Base-by-base conservation (phyloP, 1,140 invertebrate genomes). In the Ceratina japonica region DNA sequence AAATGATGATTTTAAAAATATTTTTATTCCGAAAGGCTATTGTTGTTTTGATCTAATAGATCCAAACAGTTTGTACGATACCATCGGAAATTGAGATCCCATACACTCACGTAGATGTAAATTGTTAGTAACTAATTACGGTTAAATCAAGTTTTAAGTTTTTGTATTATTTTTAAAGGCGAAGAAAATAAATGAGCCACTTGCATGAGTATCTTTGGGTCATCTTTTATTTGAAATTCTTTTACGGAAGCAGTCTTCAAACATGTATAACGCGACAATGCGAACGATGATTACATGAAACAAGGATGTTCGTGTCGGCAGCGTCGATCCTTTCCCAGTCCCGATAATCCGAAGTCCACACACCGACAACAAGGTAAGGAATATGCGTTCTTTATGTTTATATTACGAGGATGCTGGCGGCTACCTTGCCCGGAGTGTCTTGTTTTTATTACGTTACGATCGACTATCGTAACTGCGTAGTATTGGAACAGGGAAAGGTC, bases 221-320 rank as follows among this genome's bases (percentile, higher is more conserved):
- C 68, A 87, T 87, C 84, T 87, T 91, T 90, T 87, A 91, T 91
- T 87, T 80, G 90, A 89, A 87, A 89, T 90, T 87, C 91, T 90
- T 84, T 89, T 90, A 91, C 89, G 90, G 90, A 92, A 92, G 90
- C 91, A 92, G 91, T 92, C 91, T 92, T 91, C 87, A 90, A 90
- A 91, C 89, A 89, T 91, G 86, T 90, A 87, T 89, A 89, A 90
- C 89, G 90, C 88, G 87, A 88, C 83, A 80, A 80, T 89, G 88
- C 85, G 84, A 87, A 87, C 83, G n/a, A n/a, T 31, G 83, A 85
- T 89, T 87, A 89, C 71, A 84, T 90, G 87, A 86, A 90, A 90
- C 88, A 88, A 86, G 82, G 78, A 75, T 61, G 66, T 75, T 70
- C 70, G 72, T 84, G 12, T 70, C 74, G 81, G 64, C 52, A 79